Evolutionary conservation across 2,797 vertebrate genomes (phyloP).

Genomic region (Hylomyscus alleni): DNA sequence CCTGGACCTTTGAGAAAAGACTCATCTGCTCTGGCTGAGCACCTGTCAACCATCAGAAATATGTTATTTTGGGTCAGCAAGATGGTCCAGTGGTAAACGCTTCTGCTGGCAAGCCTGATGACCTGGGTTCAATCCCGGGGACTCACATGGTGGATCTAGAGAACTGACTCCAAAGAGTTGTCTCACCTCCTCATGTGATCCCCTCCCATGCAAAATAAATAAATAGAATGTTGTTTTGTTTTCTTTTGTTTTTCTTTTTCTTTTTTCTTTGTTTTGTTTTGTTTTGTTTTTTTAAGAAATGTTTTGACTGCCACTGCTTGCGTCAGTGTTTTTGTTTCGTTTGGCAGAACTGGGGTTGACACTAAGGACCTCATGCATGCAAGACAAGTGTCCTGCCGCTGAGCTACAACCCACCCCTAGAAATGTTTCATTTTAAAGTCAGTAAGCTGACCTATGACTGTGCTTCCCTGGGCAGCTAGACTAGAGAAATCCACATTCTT

Average conservation of each 20-base stretch:
- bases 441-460: neutral
- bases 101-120: neutral
- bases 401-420: neutral
- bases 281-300: neutral
- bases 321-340: neutral
- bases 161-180: neutral
- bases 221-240: neutral
- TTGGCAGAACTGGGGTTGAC: neutral
- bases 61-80: neutral
- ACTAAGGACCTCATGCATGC: neutral
- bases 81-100: neutral
- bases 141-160: neutral
- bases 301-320: neutral
- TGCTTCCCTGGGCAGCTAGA: neutral
- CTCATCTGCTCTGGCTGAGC: neutral
- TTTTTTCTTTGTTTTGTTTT: too few species aligned
- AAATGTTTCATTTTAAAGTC: neutral
- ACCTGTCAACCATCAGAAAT: neutral
- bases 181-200: neutral
- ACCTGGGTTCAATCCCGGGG: neutral
- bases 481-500: neutral
- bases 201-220: neutral
- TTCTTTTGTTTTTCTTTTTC: too few species aligned
- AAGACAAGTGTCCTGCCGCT: neutral
- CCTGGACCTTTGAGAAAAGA: neutral